Evolutionary conservation across 2,113 vertebrate species (phyloP).

Genomic region (Gadus macrocephalus): DNA sequence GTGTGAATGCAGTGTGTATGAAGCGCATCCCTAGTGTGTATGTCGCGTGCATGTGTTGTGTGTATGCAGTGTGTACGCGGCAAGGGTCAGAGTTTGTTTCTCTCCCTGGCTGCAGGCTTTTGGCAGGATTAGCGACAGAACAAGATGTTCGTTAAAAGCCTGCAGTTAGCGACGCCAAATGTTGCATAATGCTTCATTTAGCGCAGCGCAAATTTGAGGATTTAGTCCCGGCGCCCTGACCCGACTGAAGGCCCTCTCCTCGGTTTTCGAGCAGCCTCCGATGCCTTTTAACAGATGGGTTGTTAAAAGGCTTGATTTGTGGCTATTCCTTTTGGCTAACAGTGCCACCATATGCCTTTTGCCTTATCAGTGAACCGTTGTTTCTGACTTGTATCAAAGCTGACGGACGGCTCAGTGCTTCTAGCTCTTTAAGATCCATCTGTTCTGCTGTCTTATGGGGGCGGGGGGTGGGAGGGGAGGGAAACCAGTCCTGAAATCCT

Average conservation of each 20-base stretch:
- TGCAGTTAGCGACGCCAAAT: constrained; percentile 55
- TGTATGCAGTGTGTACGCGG: neutral
- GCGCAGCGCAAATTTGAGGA: constrained; percentile 61
- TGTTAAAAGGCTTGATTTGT: constrained; percentile 32
- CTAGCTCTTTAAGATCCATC: neutral
- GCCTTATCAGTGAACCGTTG: constrained; percentile 33
- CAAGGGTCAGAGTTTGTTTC: constrained; percentile 55
- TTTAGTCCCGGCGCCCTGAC: constrained; percentile 61
- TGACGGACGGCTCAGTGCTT: neutral
- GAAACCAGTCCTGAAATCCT: too few relatives aligned
- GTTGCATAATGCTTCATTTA: constrained; percentile 70
- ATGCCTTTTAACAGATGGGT: constrained; percentile 59
- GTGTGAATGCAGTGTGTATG: too few relatives aligned
- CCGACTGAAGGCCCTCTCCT: constrained; percentile 52
- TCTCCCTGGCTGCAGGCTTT: constrained; percentile 59
- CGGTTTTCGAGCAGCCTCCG: constrained; percentile 48
- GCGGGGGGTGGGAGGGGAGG: too few relatives aligned
- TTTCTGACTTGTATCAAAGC: neutral
- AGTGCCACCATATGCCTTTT: constrained; percentile 45
- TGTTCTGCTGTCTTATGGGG: neutral
- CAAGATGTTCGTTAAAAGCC: constrained; percentile 71
- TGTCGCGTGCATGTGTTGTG: neutral
- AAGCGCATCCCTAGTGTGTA: too few relatives aligned
- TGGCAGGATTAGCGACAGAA: constrained; percentile 69
- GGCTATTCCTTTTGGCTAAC: constrained; percentile 51